phyloP scores from a whole-genome alignment of 2,113 vertebrate genomes.

The Alces alces region DNA sequence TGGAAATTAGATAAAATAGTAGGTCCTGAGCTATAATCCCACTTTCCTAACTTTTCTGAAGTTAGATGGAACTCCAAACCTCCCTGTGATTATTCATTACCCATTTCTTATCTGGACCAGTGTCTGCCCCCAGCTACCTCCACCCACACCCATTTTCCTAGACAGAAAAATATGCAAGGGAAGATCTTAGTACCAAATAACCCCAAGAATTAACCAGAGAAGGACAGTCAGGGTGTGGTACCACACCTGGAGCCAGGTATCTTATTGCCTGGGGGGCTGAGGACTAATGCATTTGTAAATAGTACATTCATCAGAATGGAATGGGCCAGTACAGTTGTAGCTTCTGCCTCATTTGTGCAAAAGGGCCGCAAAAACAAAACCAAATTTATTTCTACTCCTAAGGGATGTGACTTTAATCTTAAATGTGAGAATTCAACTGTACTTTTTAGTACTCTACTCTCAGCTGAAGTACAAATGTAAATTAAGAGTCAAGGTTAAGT shows the following conservation, averaged over 20 bases:
- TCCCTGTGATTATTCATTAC: background rate
- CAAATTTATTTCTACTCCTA: background rate
- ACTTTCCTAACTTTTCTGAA: background rate
- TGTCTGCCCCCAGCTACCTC: background rate
- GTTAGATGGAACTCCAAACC: background rate
- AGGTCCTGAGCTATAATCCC: background rate
- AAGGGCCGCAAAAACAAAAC: background rate
- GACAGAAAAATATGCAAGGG: background rate
- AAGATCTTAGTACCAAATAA: background rate
- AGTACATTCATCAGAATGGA: background rate
- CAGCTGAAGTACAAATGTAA: background rate
- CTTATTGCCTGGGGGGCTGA: background rate
- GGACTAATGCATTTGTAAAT: background rate
- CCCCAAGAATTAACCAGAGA: background rate
- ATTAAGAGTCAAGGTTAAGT: background rate
- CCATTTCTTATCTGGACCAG: background rate
- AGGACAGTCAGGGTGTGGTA: background rate
- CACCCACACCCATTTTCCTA: background rate
- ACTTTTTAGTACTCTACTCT: background rate
- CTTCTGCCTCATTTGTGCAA: background rate
- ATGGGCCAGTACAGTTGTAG: background rate
- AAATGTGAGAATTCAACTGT: background rate
- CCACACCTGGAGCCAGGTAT: background rate
- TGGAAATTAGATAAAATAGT: background rate
- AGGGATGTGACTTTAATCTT: background rate